Percentiles rank a stretch among this genome's conserved stretches.
Conservation (phyloP, 2,888 invertebrate species). For the Drosophila kokeensis region DNA sequence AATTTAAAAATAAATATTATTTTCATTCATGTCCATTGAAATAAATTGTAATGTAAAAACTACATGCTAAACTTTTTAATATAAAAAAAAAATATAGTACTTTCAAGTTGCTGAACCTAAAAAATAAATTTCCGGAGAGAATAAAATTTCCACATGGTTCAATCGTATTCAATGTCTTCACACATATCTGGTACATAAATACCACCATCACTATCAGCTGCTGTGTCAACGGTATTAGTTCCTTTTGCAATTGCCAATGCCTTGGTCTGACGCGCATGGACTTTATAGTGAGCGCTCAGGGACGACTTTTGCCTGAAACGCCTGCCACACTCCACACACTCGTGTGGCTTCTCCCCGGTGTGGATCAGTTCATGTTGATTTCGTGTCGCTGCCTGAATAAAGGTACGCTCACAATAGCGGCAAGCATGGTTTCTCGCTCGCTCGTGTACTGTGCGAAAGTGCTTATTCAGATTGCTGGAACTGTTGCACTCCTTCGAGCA, state of each 20-base stretch:
- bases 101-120: conserved; percentile 1
- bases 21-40: not conserved
- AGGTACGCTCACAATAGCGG: conserved; percentile 71
- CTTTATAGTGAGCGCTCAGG: conserved; percentile 72
- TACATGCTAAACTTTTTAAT: not conserved
- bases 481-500: conserved; percentile 80
- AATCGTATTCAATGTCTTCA: conserved; percentile 12
- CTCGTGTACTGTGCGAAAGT: conserved; percentile 78
- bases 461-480: conserved; percentile 78
- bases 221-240: not conserved
- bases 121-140: not conserved
- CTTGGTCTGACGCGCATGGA: conserved; percentile 55
- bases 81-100: not conserved
- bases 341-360: conserved; percentile 81
- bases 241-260: not conserved
- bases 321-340: conserved; percentile 71
- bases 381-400: conserved; percentile 75
- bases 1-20: not conserved
- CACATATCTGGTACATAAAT: not conserved
- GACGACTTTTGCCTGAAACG: conserved; percentile 76
- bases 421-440: conserved; percentile 74
- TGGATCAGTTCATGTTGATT: conserved; percentile 82
- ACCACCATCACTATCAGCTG: not conserved
- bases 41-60: not conserved
- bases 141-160: not conserved